A percentile compares a stretch with the other conserved stretches of the same genome.
phyloP scores from a whole-genome alignment of 2,113 vertebrate species.

The Pseudorectes ferrugineus region DNA sequence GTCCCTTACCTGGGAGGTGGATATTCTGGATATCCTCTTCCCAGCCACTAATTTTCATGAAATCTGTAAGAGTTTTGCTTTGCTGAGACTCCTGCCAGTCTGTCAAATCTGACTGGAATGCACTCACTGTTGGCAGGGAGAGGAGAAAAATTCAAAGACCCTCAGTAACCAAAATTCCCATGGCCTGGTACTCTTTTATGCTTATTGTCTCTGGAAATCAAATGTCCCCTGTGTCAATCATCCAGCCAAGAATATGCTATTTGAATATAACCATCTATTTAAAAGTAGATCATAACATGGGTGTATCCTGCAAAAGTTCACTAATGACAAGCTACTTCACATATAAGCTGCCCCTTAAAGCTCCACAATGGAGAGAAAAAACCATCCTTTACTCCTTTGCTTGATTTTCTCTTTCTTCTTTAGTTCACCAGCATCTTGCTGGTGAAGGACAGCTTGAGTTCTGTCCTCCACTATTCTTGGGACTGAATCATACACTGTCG shows the following conservation, averaged over 20 bases:
- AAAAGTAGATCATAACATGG: neutral
- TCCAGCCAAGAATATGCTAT: neutral
- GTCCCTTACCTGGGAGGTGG: neutral
- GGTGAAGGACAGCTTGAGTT: neutral
- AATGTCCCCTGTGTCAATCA: neutral
- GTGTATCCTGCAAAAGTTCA: neutral
- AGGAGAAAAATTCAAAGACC: neutral
- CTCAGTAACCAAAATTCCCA: neutral
- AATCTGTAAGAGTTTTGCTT: neutral
- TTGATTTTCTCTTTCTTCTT: neutral
- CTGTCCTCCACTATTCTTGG: neutral
- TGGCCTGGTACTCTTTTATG: neutral
- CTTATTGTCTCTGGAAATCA: neutral
- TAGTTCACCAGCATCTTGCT: neutral
- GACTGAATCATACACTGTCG: neutral
- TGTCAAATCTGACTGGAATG: neutral
- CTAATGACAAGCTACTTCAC: neutral
- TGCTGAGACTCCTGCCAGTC: neutral
- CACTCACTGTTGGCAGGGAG: neutral
- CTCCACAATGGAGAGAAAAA: neutral
- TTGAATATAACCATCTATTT: neutral
- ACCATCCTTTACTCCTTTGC: neutral
- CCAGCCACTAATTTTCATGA: neutral
- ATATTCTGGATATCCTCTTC: neutral
- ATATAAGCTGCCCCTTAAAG: neutral